Percentiles rank a stretch among this genome's conserved stretches.
These are phyloP conservation scores for Sinentomon sp. DNA, from an alignment of 2,888 invertebrate species.

Conservation along the genomic window DNA sequence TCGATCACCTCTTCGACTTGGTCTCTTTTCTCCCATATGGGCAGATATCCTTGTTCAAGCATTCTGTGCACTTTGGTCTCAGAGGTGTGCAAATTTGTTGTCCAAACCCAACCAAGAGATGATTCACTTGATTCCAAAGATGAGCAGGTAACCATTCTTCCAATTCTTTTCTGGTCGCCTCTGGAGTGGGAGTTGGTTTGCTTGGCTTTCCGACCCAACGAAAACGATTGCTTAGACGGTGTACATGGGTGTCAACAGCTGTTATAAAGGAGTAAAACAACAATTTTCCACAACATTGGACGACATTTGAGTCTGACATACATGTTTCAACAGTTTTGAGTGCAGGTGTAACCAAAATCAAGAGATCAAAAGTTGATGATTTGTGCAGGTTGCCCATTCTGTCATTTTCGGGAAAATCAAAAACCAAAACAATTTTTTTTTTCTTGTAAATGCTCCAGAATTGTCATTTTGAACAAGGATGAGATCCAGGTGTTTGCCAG, in stretches of 20 bases:
- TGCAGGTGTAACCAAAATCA: too few relatives aligned
- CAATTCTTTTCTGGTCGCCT: slow-evolving; percentile 52
- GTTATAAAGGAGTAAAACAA: too few relatives aligned
- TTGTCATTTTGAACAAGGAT: too few relatives aligned
- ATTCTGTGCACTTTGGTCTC: slow-evolving; percentile 50
- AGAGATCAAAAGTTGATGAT: too few relatives aligned
- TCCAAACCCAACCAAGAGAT: slow-evolving; percentile 85
- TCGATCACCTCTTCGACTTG: slow-evolving; percentile 6
- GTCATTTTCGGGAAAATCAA: too few relatives aligned
- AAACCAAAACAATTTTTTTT: too few relatives aligned
- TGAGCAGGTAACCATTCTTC: slow-evolving; percentile 68
- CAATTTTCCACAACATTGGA: too few relatives aligned
- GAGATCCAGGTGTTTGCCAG: too few relatives aligned
- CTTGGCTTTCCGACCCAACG: slow-evolving; percentile 44
- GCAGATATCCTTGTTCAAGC: slow-evolving; percentile 55
- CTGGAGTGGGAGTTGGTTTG: slow-evolving; percentile 43
- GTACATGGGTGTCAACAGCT: slow-evolving; percentile 93
- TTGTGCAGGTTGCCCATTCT: too few relatives aligned
- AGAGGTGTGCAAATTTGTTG: slow-evolving; percentile 68
- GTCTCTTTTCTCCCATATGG: slow-evolving; percentile 23
- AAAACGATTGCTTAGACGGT: slow-evolving; percentile 70
- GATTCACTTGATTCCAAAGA: slow-evolving; percentile 63
- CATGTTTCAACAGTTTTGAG: too few relatives aligned
- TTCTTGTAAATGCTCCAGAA: too few relatives aligned
- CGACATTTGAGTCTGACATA: too few relatives aligned